Base-by-base conservation (phyloP, 2,797 vertebrate species). In the Typhlichthys subterraneus region DNA sequence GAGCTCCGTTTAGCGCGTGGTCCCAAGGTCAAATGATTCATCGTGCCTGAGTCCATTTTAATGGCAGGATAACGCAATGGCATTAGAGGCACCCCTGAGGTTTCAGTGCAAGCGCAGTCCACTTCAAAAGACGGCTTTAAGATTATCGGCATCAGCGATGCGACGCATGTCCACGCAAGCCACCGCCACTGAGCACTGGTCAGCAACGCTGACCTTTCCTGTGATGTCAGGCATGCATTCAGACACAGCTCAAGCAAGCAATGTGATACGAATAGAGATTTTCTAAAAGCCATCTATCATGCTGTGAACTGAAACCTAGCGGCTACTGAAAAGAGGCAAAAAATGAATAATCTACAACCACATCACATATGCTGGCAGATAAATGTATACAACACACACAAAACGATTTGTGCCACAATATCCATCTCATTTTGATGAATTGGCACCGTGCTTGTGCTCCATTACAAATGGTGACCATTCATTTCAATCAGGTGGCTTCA, bases 1-100 rank as follows among this genome's bases (percentile, higher is more conserved):
- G 13, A 0, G 2, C 49, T 75, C 23, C 1, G 48, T 57, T 31
- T 2, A 51, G 53, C 9, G 29, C 13, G 11, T 59, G 59, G 66
- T 75, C 53, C 53, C 82, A 87, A 85, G 81, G 85, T 83, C 75
- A 70, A 68, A 59, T 46, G 52, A 75, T 70, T 64, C 69, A 45
- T 23, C 17, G 12, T 74, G 31, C 72, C 74, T 72, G 65, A 69
- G 68, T 62, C 65, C 72, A 13, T 13, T 63, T 63, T 59, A 49
- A 64, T 67, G 65, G 57, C 69, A 45, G 69, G 59, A 59, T 57
- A 64, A 70, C 14, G 52, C 71, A 42, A 46, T 31, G 60, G 67
- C 59, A 48, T 59, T 31, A 52, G 67, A 67, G 5, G 65, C 75
- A 72, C 51, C 67, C 80, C 77, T 33, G 61, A 81, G 67, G 73